These are phyloP conservation scores for Procavia capensis DNA, from an alignment of 2,113 vertebrate species.

Conservation along the genomic window DNA sequence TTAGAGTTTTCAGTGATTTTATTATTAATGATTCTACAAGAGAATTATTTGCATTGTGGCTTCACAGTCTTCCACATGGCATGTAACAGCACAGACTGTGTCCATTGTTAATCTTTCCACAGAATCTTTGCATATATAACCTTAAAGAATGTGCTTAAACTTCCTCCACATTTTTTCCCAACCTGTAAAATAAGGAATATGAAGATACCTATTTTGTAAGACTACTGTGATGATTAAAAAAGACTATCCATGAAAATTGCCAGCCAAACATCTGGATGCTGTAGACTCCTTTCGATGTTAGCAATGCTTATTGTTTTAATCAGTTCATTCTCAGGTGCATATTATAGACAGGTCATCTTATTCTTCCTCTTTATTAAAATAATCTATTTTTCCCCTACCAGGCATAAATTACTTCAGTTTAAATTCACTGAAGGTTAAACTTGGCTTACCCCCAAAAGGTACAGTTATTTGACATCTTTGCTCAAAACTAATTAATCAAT, in stretches of 20 bases:
- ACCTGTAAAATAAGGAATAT: neutral
- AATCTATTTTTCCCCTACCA: neutral
- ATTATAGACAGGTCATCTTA: neutral
- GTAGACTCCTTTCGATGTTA: neutral
- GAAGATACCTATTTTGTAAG: neutral
- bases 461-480: neutral
- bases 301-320: neutral
- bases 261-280: neutral
- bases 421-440: neutral
- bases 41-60: neutral
- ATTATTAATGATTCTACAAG: too few relatives aligned
- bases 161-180: neutral
- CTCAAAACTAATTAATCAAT: neutral
- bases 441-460: neutral
- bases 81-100: rapidly evolving
- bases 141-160: neutral
- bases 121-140: neutral
- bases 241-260: neutral
- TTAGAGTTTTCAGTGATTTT: neutral
- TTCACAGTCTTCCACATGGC: neutral
- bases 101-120: neutral
- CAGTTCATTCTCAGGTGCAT: neutral
- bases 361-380: neutral
- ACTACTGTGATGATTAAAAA: neutral
- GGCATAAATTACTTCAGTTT: neutral